Evolutionary conservation across 2,113 vertebrate species (phyloP).

Genomic region (Mystacornis crossleyi): DNA sequence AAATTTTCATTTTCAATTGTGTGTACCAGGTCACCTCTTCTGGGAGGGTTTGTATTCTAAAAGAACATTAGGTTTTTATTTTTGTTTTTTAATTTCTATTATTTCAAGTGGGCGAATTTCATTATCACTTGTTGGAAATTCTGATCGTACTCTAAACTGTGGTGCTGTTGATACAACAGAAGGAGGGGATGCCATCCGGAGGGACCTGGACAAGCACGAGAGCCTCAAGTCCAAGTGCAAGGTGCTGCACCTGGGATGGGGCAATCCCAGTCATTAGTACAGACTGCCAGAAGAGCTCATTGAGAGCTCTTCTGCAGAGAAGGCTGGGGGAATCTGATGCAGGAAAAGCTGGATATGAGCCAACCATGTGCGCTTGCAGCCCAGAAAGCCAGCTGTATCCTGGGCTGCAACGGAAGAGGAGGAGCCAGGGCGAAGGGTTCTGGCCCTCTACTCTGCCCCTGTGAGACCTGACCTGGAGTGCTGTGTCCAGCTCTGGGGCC

Average conservation of each 20-base stretch:
- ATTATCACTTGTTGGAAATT: not conserved
- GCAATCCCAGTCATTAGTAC: not conserved
- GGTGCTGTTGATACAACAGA: not conserved
- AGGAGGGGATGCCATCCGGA: not conserved
- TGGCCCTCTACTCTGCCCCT: not conserved
- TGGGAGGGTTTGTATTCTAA: not conserved
- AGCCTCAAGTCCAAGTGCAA: not conserved
- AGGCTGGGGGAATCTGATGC: not conserved
- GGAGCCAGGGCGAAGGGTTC: not conserved
- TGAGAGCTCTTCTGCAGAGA: not conserved
- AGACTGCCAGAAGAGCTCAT: not conserved
- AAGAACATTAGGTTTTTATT: not conserved
- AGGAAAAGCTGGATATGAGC: not conserved
- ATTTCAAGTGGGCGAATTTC: not conserved
- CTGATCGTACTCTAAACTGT: not conserved
- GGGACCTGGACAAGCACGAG: not conserved
- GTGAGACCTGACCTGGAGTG: no score
- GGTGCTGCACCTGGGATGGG: not conserved
- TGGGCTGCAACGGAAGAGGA: not conserved
- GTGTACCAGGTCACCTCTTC: not conserved
- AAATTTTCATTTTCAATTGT: not conserved
- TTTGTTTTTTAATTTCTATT: not conserved
- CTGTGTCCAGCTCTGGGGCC: not conserved
- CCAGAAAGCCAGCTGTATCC: not conserved
- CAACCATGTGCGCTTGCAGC: not conserved